A percentile compares a stretch with the other conserved stretches of the same genome.
Evolutionary conservation across 2,113 vertebrate genomes (phyloP).

Genomic region (Diadophis punctatus): DNA sequence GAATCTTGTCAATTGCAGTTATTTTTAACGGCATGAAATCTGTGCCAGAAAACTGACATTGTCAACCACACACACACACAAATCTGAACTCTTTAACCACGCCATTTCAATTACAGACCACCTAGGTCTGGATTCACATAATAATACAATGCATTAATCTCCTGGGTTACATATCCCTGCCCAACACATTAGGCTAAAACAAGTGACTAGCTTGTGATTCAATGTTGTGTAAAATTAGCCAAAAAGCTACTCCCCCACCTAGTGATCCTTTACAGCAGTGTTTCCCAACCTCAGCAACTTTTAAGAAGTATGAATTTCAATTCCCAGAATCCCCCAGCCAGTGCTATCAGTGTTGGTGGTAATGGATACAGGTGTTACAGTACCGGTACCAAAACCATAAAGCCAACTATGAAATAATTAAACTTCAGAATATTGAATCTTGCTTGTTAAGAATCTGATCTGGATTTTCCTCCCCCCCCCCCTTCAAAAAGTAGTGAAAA

Average conservation of each 20-base stretch:
- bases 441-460: not conserved
- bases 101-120: not conserved
- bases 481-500: not conserved
- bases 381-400: not conserved
- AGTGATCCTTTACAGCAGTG: not conserved
- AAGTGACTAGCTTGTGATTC: not conserved
- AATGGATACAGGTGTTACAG: not conserved
- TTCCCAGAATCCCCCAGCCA: not conserved
- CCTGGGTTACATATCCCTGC: not conserved
- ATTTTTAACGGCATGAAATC: not conserved
- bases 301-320: not conserved
- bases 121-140: not conserved
- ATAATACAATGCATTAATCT: not conserved
- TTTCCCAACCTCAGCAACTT: not conserved
- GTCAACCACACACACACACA: not conserved
- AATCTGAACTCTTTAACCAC: not conserved
- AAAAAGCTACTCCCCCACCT: not conserved
- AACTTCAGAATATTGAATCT: not conserved
- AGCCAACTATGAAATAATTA: not conserved
- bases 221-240: not conserved
- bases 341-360: not conserved
- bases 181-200: not conserved
- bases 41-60: not conserved
- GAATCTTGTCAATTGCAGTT: not conserved
- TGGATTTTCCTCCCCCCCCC: not conserved